Percentiles rank a stretch among this genome's conserved stretches.
These are phyloP conservation scores for Hylia prasina DNA, from an alignment of 2,113 vertebrate species.

Conservation along the genomic window DNA sequence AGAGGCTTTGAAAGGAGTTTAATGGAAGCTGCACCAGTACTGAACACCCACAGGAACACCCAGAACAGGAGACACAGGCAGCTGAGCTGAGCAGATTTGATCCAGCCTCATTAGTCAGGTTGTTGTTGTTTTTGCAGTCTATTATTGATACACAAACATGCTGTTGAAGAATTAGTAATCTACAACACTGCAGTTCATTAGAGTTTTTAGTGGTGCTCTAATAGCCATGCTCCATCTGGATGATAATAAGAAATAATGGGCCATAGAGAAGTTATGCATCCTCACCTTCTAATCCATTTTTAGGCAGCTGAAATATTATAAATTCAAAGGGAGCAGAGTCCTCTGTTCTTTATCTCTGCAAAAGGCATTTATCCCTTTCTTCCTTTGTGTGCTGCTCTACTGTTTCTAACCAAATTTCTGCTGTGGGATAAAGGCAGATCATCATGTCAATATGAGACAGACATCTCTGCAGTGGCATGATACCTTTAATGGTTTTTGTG, in stretches of 20 bases:
- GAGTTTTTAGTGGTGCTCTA: constrained; percentile 1
- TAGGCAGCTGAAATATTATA: background rate
- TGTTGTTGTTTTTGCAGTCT: background rate
- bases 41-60: background rate
- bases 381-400: background rate
- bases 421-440: background rate
- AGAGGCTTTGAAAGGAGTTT: background rate
- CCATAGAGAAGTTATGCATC: background rate
- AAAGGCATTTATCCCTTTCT: background rate
- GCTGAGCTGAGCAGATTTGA: background rate
- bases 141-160: constrained; percentile 1
- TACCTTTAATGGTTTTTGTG: background rate
- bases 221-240: background rate
- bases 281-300: constrained; percentile 42
- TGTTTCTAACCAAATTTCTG: background rate
- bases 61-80: background rate
- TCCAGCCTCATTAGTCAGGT: constrained; percentile 27
- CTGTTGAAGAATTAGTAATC: constrained; percentile 25
- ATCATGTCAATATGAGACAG: background rate
- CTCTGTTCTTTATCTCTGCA: background rate
- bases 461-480: background rate
- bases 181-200: constrained; percentile 18
- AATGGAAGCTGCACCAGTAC: background rate
- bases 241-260: constrained; percentile 37
- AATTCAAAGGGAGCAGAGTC: background rate